phyloP scores from a whole-genome alignment of 2,113 vertebrate genomes.

The Mobula birostris region DNA sequence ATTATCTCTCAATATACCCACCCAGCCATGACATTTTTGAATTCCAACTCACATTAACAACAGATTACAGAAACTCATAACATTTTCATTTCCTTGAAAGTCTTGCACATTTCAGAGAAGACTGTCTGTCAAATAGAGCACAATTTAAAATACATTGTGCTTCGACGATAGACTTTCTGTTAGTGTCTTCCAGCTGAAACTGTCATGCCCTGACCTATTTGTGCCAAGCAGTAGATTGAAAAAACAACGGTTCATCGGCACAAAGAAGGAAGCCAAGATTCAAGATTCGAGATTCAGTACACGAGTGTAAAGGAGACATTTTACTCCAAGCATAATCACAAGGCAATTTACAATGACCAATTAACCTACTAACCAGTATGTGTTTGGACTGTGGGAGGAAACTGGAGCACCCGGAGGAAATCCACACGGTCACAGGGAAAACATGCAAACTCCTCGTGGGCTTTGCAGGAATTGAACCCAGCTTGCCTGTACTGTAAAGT shows the following conservation, averaged over 20 bases:
- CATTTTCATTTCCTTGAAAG: slow-evolving; percentile 1
- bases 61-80: background rate
- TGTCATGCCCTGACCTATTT: background rate
- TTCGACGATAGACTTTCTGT: background rate
- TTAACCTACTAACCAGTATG: too few relatives aligned
- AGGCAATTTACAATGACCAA: too few relatives aligned
- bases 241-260: background rate
- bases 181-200: background rate
- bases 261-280: background rate
- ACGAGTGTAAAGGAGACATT: too few relatives aligned
- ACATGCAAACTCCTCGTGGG: too few relatives aligned
- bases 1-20: slow-evolving; percentile 10
- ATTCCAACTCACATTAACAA: background rate
- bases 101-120: background rate
- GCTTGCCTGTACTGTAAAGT: too few relatives aligned
- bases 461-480: too few relatives aligned
- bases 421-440: too few relatives aligned
- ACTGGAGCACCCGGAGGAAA: too few relatives aligned
- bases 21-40: slow-evolving; percentile 20
- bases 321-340: too few relatives aligned
- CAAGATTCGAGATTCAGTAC: too few relatives aligned
- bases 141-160: slow-evolving; percentile 15
- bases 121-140: background rate
- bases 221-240: background rate
- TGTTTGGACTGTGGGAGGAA: too few relatives aligned